Base-by-base conservation (phyloP, 2,888 invertebrate genomes). In the Galerucella nymphaeae region DNA sequence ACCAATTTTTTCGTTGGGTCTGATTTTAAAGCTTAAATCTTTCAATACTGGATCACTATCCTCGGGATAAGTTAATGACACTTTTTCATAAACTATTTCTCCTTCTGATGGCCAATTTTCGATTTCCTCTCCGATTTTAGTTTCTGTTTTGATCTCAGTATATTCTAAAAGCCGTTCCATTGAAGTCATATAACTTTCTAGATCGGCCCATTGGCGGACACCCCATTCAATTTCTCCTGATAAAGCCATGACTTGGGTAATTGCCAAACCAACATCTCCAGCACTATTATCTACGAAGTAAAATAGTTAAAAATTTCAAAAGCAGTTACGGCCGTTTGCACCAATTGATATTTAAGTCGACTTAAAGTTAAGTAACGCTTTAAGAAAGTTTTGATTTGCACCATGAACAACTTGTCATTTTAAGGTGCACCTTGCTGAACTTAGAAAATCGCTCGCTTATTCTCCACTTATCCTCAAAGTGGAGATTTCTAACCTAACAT, bases 131-230 rank as follows among this genome's bases (percentile, higher is more conserved):
- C 84, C 84, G 41, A 72, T 67, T n/a, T 71, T 76, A 14, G 78
- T 72, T 78, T 88, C 87, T 8, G 82, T 79, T 74, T 88, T 85
- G 11, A 91, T 82, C 18, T 88, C 85, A 0, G 88, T 82, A 66
- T 86, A 86, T 76, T 86, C 86, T 48, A 84, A 66, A 0, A 93
- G 89, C 84, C 96, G 90, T 86, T 98, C 98, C 0, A 98, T 96
- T 8, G 94, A 93, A 2, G 94, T 95, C 95, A 96, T 94, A 79
- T 92, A 93, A 82, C 94, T 96, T 84, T 86, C 86, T 9, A 86
- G 85, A 85, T 97, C 97, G 0, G 97, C 95, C 80, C 96, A 96
- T 85, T 97, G 96, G 2, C 97, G 89, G 48, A 91, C 88, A 3
- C 89, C 89, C 89, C 90, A 91, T 82, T 90, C 90, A 78, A 90